Conservation (phyloP, 2,797 vertebrate genomes). For the Myotis planiceps region DNA sequence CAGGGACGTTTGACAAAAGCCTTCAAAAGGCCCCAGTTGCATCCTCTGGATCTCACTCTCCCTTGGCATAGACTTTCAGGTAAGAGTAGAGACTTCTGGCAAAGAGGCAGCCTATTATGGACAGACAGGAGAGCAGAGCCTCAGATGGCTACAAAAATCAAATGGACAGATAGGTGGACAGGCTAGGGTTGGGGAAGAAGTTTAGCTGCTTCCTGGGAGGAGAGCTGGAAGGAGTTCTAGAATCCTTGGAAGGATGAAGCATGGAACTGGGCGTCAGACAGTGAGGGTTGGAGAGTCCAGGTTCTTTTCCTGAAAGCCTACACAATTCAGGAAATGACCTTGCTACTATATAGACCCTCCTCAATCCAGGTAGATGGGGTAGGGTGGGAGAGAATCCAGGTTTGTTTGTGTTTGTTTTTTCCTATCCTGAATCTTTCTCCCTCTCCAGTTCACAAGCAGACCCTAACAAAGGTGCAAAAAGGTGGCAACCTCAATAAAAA, state of each 20-base stretch:
- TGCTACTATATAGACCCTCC: neutral
- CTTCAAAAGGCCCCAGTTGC: neutral
- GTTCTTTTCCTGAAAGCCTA: neutral
- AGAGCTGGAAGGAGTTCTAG: neutral
- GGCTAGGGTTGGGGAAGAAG: neutral
- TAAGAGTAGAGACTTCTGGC: slow-evolving; percentile 92
- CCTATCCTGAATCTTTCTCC: neutral
- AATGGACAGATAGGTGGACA: neutral
- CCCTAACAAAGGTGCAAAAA: neutral
- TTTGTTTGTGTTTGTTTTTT: neutral
- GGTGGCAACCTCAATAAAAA: neutral
- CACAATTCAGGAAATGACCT: neutral
- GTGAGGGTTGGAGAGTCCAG: neutral
- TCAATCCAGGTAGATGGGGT: neutral
- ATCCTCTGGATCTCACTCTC: slow-evolving; percentile 88
- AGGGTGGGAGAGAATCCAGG: neutral
- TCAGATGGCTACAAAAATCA: neutral
- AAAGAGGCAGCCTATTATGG: slow-evolving; percentile 92
- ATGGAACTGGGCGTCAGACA: neutral
- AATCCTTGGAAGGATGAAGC: neutral
- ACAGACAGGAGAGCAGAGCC: neutral
- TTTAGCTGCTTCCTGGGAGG: neutral
- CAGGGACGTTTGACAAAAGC: neutral
- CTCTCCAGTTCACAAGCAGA: neutral
- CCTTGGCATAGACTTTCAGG: slow-evolving; percentile 91